Conservation (phyloP, 2,888 invertebrate genomes). For the Zele albiditarsus region DNA sequence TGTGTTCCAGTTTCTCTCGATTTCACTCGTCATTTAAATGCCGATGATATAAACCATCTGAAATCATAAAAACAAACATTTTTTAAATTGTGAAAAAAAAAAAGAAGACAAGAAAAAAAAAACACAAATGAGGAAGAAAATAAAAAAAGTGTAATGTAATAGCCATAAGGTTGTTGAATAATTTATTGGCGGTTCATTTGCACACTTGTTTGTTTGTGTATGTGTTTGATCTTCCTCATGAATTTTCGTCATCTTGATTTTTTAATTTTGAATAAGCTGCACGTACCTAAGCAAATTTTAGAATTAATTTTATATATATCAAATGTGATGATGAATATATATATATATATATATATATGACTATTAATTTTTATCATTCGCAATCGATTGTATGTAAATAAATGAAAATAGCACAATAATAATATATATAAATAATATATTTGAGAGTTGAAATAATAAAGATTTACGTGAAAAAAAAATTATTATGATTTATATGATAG, state of each 20-base stretch:
- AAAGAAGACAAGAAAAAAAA: slow-evolving; percentile 12
- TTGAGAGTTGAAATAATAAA: slow-evolving; percentile 6
- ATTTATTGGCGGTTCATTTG: neutral
- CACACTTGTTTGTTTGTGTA: slow-evolving; percentile 7
- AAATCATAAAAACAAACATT: slow-evolving; percentile 3
- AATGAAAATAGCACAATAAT: slow-evolving; percentile 19
- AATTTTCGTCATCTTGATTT: neutral
- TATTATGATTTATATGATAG: slow-evolving; percentile 26
- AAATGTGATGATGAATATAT: slow-evolving; percentile 48
- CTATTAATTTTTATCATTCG: slow-evolving; percentile 13
- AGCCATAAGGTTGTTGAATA: neutral
- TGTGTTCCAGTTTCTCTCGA: slow-evolving; percentile 39
- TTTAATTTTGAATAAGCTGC: slow-evolving; percentile 46
- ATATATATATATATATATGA: too few relatives aligned
- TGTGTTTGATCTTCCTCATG: neutral
- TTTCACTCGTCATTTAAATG: slow-evolving; percentile 30
- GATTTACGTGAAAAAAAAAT: slow-evolving; percentile 9
- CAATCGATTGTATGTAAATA: slow-evolving; percentile 14
- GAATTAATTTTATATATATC: slow-evolving; percentile 34
- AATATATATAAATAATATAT: slow-evolving; percentile 36
- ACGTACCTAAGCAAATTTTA: slow-evolving; percentile 54
- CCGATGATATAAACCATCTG: slow-evolving; percentile 3
- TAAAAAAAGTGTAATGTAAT: neutral
- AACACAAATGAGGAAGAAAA: neutral
- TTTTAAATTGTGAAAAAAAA: neutral